Base-by-base conservation (phyloP, 2,888 invertebrate genomes). In the Loripinus fragilis region DNA sequence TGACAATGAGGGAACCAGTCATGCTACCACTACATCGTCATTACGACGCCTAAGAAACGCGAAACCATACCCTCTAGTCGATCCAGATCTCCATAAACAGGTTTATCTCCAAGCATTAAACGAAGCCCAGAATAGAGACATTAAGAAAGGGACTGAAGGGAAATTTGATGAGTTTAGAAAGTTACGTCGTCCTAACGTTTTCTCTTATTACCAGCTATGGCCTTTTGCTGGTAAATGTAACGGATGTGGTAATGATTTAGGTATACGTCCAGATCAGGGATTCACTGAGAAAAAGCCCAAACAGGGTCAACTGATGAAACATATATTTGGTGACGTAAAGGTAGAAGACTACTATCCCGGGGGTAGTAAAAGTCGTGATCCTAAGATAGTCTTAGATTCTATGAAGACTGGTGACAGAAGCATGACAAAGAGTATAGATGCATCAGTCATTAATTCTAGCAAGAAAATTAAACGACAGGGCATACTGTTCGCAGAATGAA, bases 251-350 rank as follows among this genome's bases (percentile, higher is more conserved):
- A 38, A 23, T 30, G 35, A 71, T 7, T 69, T 85, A 17, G 85
- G 85, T 0, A 33, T 85, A 8, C 65, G 85, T 15, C 77, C 71
- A 7, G 76, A 77, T 17, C 72, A 76, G 10, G 64, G 78, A 3
- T 74, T 74, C 0, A 41, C 67, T 20, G 33, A 60, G 5, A 78
- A 78, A 64, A 78, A 78, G 52, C 78, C 81, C 64, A 87, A 83
- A 64, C 81, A 82, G 50, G 87, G 86, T 20, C 77, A 81, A 33
- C 74, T 73, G 17, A 85, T 87, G 83, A 81, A 83, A 70, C 87
- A 87, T 66, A 80, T 87, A n/a, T 81, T 87, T n/a, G 87, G 87
- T 0, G 83, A 85, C 50, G 70, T 86, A 8, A 78, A 82, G 20
- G 65, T 80, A 12, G 85, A 81, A 0, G 83, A 85, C 55, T 87